Percentiles rank a stretch among this genome's conserved stretches.
Evolutionary conservation across 2,113 vertebrate genomes (phyloP).

Genomic region (Regulus satrapa): DNA sequence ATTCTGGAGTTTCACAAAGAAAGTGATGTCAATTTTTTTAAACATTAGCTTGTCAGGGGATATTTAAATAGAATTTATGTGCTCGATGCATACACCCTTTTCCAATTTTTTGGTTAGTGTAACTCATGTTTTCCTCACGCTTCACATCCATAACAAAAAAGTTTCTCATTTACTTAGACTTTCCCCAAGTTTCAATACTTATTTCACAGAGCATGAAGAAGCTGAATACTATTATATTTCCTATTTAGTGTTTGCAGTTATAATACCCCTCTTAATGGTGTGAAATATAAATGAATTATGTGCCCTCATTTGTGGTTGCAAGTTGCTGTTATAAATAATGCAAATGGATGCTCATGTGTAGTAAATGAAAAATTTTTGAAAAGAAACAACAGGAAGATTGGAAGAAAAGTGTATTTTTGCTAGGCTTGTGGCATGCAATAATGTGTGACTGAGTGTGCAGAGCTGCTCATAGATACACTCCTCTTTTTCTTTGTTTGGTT

Average conservation of each 20-base stretch:
- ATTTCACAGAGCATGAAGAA: constrained; percentile 36
- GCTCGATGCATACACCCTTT: not conserved
- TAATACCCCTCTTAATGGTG: constrained; percentile 42
- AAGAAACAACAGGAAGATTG: not conserved
- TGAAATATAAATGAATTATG: constrained; percentile 54
- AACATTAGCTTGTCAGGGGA: not conserved
- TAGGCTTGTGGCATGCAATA: not conserved
- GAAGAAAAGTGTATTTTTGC: not conserved
- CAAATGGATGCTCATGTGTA: not conserved
- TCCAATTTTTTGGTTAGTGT: not conserved
- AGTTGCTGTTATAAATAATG: constrained; percentile 12
- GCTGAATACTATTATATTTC: constrained; percentile 38
- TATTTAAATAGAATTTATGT: not conserved
- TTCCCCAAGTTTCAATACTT: not conserved
- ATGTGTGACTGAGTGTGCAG: not conserved
- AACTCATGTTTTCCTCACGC: not conserved
- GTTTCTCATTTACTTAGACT: constrained; percentile 3
- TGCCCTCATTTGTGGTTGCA: not conserved
- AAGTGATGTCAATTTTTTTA: not conserved
- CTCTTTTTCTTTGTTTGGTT: not conserved
- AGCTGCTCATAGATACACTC: not conserved
- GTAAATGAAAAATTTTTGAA: not conserved
- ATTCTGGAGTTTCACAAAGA: not conserved
- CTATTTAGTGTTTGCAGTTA: constrained; percentile 27
- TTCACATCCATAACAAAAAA: constrained; percentile 2